Base-by-base conservation (phyloP, 2,113 vertebrate species). In the Semnopithecus entellus region DNA sequence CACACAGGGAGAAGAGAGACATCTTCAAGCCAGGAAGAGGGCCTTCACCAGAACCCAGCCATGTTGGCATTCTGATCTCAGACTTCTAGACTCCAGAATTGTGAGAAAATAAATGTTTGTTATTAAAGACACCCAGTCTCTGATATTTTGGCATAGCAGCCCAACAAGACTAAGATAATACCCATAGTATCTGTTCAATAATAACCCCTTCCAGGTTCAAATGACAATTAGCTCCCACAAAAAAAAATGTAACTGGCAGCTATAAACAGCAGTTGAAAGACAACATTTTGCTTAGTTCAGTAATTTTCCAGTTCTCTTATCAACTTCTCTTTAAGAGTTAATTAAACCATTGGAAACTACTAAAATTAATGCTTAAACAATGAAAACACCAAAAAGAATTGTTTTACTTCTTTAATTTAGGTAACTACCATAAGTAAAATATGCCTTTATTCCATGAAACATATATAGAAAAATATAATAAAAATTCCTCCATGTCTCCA, bases 271-370 rank as follows among this genome's bases (percentile, higher is more conserved):
- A 59, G 22, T 10, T 66, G 16, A 95, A 83, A 92, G 22, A 90
- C 70, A 82, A 64, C 1, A 40, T 87, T 64, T 48, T 78, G 1
- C 4, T 83, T 88, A 40, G 35, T 72, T 43, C n/a, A 57, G 16
- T 83, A 82, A 91, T 61, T 95, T 66, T 75, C 48, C 38, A 91
- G 79, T 35, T 83, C 10, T 80, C n/a, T 88, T 88, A 84, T 59
- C 22, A 84, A 79, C 5, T 61, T 23, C 30, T 38, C 35, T 79
- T 12, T 78, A 83, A 79, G 25, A 81, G 43, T 50, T 73, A 59
- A 79, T 50, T 79, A 94, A 90, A 4, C 8, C 8, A 64, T 12
- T 86, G 38, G 55, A 14, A 94, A 78, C 57, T 59, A 70, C 43
- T 89, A 55, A 57, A 55, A 40, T 16, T 17, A 76, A 43, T 85